A percentile compares a stretch with the other conserved stretches of the same genome.
Conservation (phyloP, 2,888 invertebrate genomes). For the Lacanobia oleracea region DNA sequence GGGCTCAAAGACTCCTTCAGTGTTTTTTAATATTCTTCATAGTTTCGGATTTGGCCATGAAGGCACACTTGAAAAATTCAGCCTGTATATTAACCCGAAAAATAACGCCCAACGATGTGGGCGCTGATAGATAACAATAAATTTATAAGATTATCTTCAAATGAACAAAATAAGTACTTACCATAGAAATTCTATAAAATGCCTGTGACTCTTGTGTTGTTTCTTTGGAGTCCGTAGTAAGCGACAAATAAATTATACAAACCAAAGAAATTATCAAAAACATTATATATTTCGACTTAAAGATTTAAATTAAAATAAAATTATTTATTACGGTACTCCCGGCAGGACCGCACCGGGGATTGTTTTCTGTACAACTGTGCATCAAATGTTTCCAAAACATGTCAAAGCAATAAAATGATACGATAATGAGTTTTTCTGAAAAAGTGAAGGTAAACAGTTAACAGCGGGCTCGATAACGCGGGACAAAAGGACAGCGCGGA, state of each 20-base stretch:
- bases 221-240: slow-evolving; percentile 31
- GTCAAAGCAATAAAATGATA: slow-evolving; percentile 48
- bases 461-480: slow-evolving; percentile 52
- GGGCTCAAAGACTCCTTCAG: too few relatives aligned
- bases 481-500: slow-evolving; percentile 54
- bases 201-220: slow-evolving; percentile 44
- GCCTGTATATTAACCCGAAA: too few relatives aligned
- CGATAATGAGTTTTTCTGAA: slow-evolving; percentile 43
- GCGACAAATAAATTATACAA: slow-evolving; percentile 40
- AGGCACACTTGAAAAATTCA: too few relatives aligned
- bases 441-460: slow-evolving; percentile 50
- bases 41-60: too few relatives aligned
- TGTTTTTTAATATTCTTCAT: too few relatives aligned
- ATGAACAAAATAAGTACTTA: slow-evolving; percentile 65
- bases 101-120: too few relatives aligned
- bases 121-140: not conserved
- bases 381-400: slow-evolving; percentile 63
- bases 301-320: slow-evolving; percentile 37
- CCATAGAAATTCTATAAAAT: slow-evolving; percentile 81
- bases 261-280: slow-evolving; percentile 47
- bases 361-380: slow-evolving; percentile 54
- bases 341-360: slow-evolving; percentile 38
- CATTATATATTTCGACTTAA: slow-evolving; percentile 52
- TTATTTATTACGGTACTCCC: slow-evolving; percentile 22
- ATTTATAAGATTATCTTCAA: not conserved